Conservation (phyloP, 1,140 invertebrate genomes). For the Temnothorax nylanderi region DNA sequence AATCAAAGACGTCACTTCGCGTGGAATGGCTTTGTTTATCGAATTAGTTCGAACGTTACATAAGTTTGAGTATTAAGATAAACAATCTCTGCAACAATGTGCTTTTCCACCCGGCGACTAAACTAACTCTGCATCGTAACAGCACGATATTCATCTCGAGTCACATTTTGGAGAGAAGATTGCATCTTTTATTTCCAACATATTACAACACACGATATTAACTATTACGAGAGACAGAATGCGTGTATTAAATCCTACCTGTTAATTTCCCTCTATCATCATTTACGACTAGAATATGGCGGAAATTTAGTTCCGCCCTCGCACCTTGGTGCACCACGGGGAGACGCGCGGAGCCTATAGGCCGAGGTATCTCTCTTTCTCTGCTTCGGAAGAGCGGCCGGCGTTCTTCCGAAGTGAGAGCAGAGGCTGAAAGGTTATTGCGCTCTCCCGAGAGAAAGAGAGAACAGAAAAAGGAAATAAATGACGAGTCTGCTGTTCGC, state of each 20-base stretch:
- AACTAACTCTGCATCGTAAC: not conserved
- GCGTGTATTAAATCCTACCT: not conserved
- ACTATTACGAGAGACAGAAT: not conserved
- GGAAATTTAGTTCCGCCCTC: slow-evolving; percentile 28
- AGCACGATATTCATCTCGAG: not conserved
- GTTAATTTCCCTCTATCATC: not conserved
- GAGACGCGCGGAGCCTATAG: not conserved
- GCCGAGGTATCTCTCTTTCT: not conserved
- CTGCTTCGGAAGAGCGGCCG: not conserved
- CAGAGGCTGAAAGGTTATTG: slow-evolving; percentile 57
- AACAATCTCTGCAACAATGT: slow-evolving; percentile 13
- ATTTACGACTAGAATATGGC: not conserved
- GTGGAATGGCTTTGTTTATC: slow-evolving; percentile 10
- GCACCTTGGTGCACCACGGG: not conserved
- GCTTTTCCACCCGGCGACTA: not conserved
- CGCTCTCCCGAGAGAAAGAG: slow-evolving; percentile 35
- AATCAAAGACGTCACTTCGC: slow-evolving; percentile 28
- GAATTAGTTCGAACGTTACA: not conserved
- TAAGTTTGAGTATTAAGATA: not conserved
- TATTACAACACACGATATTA: not conserved
- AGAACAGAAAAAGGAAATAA: slow-evolving; percentile 24
- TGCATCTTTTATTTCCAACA: not conserved
- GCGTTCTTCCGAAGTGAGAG: slow-evolving; percentile 34
- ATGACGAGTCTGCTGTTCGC: slow-evolving; percentile 25
- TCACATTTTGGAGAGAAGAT: not conserved